Base-by-base conservation (phyloP, 1,140 invertebrate genomes). In the Fopius arisanus region DNA sequence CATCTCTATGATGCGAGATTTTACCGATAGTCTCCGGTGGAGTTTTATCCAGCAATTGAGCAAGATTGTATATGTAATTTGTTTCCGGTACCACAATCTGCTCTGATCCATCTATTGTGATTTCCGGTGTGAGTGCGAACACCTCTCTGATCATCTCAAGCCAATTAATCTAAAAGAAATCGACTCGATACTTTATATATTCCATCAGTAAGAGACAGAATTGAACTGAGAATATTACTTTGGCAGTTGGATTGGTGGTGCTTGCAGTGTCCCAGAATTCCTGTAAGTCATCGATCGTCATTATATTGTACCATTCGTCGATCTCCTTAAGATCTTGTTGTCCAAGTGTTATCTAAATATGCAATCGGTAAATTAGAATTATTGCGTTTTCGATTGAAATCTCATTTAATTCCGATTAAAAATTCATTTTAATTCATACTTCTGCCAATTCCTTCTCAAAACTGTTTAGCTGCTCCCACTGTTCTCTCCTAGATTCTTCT, bases 91-190 rank as follows among this genome's bases (percentile, higher is more conserved):
- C 40, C 9, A 40, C 1, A n/a, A 68, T 43, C 26, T 68, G 19
- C 21, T 68, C 67, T 9, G 31, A 26, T 29, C 40, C 40, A 26
- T 68, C 43, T 21, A 68, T 41, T 33, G 26, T 43, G 10, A 68
- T 68, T 26, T 68, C 67, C 12, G 67, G 67, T 48, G 23, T 68
- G 19, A 43, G 21, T 12, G 43, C 4, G 33, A 68, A 41, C 6
- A 48, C 12, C 12, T 26, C 43, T 68, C 37, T 48, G 31, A 68
- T 68, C 23, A 37, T 68, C 6, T 68, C 67, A n/a, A 68, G 67
- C 67, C 67, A 68, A 21, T 68, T 48, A 6, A 68, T 68, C 67
- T 68, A 33, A 16, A 68, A 23, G n/a, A 68, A 6, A 5, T 51
- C 7, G 9, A 19, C 14, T 21, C 19, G 19, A 7, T 51, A 5